Evolutionary conservation across 2,888 invertebrate species (phyloP).

Genomic region (Athalia rosae): DNA sequence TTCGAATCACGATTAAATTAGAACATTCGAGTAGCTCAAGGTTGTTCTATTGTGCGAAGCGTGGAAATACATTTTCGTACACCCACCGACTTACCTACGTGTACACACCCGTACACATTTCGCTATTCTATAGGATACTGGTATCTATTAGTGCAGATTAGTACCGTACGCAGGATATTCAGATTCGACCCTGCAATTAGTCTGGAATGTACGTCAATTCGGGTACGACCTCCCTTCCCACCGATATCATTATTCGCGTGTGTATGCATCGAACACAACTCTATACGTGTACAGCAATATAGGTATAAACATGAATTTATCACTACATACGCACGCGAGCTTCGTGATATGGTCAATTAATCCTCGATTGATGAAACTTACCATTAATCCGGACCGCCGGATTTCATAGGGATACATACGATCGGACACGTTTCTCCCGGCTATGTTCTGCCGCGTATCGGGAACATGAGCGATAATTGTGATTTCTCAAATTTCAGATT

Average conservation of each 20-base stretch:
- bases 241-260: neutral
- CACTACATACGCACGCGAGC: neutral
- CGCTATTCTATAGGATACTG: constrained; percentile 8
- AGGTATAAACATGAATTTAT: neutral
- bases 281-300: neutral
- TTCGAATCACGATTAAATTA: constrained; percentile 28
- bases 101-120: no score
- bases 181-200: constrained; percentile 38
- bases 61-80: constrained; percentile 31
- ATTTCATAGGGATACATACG: no score
- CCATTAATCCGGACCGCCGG: neutral
- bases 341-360: neutral
- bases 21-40: constrained; percentile 22
- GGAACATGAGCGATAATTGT: constrained; percentile 6
- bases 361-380: constrained; percentile 17
- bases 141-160: constrained; percentile 40
- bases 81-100: neutral
- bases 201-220: constrained; percentile 27
- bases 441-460: no score
- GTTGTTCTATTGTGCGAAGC: constrained; percentile 11
- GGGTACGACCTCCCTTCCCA: constrained; percentile 3
- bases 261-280: no score
- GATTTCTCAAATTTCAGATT: constrained; percentile 28
- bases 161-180: constrained; percentile 34
- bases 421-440: no score